Percentiles rank a stretch among this genome's conserved stretches.
Evolutionary conservation across 2,113 vertebrate genomes (phyloP).

Genomic region (Ahaetulla prasina): DNA sequence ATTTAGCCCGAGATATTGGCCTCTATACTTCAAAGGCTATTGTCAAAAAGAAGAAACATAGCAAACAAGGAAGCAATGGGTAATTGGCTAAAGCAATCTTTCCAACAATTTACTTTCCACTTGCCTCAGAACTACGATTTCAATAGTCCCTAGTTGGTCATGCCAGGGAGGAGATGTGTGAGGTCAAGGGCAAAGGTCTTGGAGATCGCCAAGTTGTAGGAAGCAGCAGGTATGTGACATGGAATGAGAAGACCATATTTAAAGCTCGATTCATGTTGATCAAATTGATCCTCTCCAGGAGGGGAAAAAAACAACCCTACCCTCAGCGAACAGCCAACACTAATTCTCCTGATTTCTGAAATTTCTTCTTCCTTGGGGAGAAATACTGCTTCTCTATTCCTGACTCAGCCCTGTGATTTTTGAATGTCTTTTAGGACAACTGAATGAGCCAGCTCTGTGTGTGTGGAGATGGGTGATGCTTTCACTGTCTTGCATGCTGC

Average conservation of each 20-base stretch:
- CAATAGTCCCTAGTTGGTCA: neutral
- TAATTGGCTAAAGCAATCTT: neutral
- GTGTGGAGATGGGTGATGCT: neutral
- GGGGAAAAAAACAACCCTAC: neutral
- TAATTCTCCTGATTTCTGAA: neutral
- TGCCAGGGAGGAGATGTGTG: neutral
- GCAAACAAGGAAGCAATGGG: neutral
- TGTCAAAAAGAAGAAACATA: neutral
- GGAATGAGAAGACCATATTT: neutral
- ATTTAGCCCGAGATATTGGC: neutral
- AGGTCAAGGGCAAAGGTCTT: neutral
- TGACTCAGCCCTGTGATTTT: neutral
- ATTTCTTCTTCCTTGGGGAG: neutral
- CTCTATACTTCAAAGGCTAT: neutral
- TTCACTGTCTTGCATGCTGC: neutral
- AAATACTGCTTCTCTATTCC: neutral
- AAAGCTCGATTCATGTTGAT: neutral
- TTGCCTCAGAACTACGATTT: neutral
- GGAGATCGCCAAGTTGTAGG: neutral
- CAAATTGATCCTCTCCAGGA: neutral
- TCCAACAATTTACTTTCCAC: neutral
- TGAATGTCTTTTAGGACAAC: neutral
- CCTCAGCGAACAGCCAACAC: neutral
- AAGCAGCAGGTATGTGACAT: neutral
- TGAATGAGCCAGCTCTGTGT: neutral